Evolutionary conservation across 2,888 invertebrate genomes (phyloP).

Genomic region (Ormyrus nitidulus): DNA sequence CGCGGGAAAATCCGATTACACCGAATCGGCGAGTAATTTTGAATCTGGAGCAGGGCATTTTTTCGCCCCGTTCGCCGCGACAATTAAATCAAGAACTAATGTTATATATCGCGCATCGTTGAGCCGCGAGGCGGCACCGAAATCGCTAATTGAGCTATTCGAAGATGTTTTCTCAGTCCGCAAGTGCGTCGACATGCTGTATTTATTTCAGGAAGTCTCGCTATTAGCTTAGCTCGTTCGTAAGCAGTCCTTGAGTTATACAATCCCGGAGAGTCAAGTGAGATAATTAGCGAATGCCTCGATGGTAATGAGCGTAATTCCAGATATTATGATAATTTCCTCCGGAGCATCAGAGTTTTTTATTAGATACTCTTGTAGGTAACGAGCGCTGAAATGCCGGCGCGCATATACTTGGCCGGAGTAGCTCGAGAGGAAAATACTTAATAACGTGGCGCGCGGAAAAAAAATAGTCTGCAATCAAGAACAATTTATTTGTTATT

Average conservation of each 20-base stretch:
- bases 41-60: too few species aligned
- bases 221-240: constrained; percentile 66
- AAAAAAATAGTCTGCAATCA: constrained; percentile 17
- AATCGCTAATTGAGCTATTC: constrained; percentile 38
- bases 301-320: constrained; percentile 72
- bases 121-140: not conserved
- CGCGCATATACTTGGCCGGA: not conserved
- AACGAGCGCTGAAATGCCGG: constrained; percentile 47
- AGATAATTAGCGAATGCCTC: constrained; percentile 71
- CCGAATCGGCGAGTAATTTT: too few species aligned
- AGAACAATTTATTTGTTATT: not conserved
- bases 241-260: constrained; percentile 69
- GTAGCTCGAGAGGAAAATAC: too few species aligned
- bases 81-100: constrained; percentile 16
- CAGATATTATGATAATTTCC: constrained; percentile 66
- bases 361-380: constrained; percentile 60
- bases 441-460: not conserved
- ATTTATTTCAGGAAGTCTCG: constrained; percentile 64
- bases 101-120: not conserved
- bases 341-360: constrained; percentile 57
- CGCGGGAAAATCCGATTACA: not conserved
- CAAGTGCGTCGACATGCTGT: constrained; percentile 42
- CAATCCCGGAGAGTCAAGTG: constrained; percentile 67
- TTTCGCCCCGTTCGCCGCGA: not conserved
- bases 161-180: constrained; percentile 45